A percentile compares a stretch with the other conserved stretches of the same genome.
Evolutionary conservation across 30 jellyfish, hydroid and myxozoan species (phyloP).

Genomic region (Aurelia sp.): DNA sequence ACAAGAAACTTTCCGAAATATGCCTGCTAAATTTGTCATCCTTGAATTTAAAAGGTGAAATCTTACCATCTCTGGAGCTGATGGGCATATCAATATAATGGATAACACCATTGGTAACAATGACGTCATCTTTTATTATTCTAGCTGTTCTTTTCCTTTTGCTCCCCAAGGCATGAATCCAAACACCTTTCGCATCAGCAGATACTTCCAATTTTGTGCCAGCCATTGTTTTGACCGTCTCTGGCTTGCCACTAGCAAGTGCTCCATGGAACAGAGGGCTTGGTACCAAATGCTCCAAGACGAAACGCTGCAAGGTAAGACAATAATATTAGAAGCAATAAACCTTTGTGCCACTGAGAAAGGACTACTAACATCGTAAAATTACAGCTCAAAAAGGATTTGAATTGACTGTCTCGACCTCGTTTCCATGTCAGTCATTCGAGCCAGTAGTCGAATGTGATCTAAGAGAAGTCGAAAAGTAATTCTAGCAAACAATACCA

Average conservation of each 20-base stretch:
- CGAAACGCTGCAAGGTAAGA: conserved; percentile 2
- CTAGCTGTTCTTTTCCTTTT: not conserved
- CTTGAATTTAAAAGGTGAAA: not conserved
- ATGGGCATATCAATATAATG: conserved; percentile 31
- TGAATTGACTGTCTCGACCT: no score
- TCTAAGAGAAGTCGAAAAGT: no score
- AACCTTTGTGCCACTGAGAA: no score
- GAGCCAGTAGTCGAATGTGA: no score
- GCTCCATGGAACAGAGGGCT: conserved; percentile 30
- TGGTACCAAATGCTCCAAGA: conserved; percentile 29
- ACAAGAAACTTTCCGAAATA: no score
- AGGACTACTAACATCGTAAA: no score
- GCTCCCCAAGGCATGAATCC: not conserved
- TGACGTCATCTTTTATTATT: conserved; percentile 25
- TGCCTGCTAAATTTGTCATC: no score
- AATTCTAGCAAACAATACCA: no score
- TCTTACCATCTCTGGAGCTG: conserved; percentile 25
- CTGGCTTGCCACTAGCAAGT: conserved; percentile 2
- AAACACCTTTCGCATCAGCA: conserved; percentile 9
- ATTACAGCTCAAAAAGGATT: no score
- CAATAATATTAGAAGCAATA: not conserved
- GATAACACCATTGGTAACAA: conserved; percentile 46
- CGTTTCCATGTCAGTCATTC: no score
- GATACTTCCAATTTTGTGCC: not conserved
- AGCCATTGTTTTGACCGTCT: conserved; percentile 25